These are phyloP conservation scores for Acrobasis repandana DNA, from an alignment of 2,888 invertebrate genomes.

Conservation along the genomic window DNA sequence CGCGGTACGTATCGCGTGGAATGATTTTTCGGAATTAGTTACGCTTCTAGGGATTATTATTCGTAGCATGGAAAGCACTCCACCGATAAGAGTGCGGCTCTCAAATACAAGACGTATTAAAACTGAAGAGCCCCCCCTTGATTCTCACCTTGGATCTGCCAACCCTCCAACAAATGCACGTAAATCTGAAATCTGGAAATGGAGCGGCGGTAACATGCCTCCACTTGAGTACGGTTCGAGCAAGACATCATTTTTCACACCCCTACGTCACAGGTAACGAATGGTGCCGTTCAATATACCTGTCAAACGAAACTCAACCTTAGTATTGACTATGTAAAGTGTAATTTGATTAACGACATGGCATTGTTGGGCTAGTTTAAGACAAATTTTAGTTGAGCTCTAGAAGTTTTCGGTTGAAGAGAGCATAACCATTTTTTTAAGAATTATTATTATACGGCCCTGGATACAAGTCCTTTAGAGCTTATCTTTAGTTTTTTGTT, in stretches of 20 bases:
- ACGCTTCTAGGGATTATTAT: no score
- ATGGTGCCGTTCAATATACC: constrained; percentile 33
- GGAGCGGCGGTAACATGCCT: constrained; percentile 33
- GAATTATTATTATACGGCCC: no score
- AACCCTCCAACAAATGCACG: background rate
- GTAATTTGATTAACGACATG: background rate
- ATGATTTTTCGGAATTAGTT: no score
- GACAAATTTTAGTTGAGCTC: constrained; percentile 17
- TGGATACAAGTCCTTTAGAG: no score
- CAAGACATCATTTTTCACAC: constrained; percentile 57
- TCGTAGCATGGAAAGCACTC: no score
- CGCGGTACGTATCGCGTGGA: no score
- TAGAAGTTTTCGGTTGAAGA: constrained; percentile 6
- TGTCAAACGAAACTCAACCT: background rate
- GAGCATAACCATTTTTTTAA: background rate
- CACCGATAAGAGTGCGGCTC: no score
- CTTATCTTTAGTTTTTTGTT: no score
- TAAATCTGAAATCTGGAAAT: constrained; percentile 20
- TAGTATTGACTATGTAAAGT: background rate
- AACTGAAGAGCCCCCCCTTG: no score
- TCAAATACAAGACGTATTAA: no score
- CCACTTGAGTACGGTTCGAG: constrained; percentile 43
- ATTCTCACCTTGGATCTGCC: background rate
- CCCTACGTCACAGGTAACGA: constrained; percentile 48
- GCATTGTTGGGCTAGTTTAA: background rate